Evolutionary conservation across 2,797 vertebrate genomes (phyloP), one percentile per base, ranked within the genome.

Genomic region (Alca torda): DNA sequence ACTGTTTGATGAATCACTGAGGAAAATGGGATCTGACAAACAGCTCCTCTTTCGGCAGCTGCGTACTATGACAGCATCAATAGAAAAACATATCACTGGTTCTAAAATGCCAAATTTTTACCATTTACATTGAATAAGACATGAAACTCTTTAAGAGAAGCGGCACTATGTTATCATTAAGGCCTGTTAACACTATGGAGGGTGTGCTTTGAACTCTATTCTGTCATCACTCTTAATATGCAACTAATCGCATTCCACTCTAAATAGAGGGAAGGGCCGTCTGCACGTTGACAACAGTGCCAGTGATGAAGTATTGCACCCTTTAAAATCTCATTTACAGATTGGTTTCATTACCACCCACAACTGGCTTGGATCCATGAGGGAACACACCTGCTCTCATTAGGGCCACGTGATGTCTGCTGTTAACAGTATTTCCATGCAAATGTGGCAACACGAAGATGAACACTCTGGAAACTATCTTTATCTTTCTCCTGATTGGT

Each of bases 281-380:
- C 97, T 96, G 94, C 96, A 95, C 26, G 10, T 96, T 98, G 98
- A 97, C 94, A 97, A 91, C 89, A 70, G 82, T 90, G 95, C 96
- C 96, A 59, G 97, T 97, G 98, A 98, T 98, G 97, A 98, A 98
- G 98, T 98, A 97, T 97, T 97, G 89, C 98, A 98, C 97, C 98
- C 98, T 99, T 99, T 99, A 98, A 98, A 98, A 98, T 98, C 98
- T 98, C 98, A 98, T 98, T 98, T 99, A 98, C 97, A 97, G 98
- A 98, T 97, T 98, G 97, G 97, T 98, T 98, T 99, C 98, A 98
- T 98, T 98, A 98, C 97, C 97, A 98, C 98, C 98, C 98, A 96
- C 96, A 79, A 82, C 95, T 96, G 96, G 97, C 97, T 97, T 93
- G 78, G 89, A 90, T 96, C 97, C 78, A 81, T 87, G 23, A 56